Evolutionary conservation across 2,888 invertebrate genomes (phyloP).

Genomic region (Cerastis rubricosa): DNA sequence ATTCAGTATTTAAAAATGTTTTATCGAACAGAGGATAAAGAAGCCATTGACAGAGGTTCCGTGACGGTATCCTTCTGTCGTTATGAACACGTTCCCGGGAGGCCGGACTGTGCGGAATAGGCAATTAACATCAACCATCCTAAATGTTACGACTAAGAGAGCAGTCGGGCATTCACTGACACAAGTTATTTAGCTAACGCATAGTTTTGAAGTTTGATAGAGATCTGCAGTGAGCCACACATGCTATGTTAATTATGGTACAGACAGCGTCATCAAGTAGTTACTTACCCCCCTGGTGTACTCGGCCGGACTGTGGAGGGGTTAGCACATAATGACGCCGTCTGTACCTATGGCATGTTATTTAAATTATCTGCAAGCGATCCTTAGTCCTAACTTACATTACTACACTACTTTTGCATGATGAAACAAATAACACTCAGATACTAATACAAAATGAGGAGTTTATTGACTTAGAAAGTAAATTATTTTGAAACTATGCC

Average conservation of each 20-base stretch:
- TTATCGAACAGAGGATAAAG: background rate
- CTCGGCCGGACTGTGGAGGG: too few relatives aligned
- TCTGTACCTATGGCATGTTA: background rate
- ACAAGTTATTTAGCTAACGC: conserved; percentile 29
- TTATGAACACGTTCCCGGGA: conserved; percentile 25
- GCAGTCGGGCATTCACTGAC: conserved; percentile 13
- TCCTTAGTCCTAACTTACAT: background rate
- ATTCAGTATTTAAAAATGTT: background rate
- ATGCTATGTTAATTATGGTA: background rate
- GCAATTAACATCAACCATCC: conserved; percentile 61
- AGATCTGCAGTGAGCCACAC: background rate
- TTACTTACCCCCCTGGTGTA: too few relatives aligned
- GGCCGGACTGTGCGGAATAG: conserved; percentile 13
- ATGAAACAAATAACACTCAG: background rate
- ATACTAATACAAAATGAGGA: background rate
- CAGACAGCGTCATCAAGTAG: too few relatives aligned
- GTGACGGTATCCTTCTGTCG: conserved; percentile 7
- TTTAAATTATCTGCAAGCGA: background rate
- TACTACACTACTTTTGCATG: background rate
- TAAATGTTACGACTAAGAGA: conserved; percentile 42
- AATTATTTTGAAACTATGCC: background rate
- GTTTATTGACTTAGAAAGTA: background rate
- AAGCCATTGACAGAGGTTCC: conserved; percentile 6
- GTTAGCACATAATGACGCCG: too few relatives aligned
- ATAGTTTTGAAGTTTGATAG: conserved; percentile 23